Conservation (phyloP, 2,797 vertebrate species). For the Esox lucius region DNA sequence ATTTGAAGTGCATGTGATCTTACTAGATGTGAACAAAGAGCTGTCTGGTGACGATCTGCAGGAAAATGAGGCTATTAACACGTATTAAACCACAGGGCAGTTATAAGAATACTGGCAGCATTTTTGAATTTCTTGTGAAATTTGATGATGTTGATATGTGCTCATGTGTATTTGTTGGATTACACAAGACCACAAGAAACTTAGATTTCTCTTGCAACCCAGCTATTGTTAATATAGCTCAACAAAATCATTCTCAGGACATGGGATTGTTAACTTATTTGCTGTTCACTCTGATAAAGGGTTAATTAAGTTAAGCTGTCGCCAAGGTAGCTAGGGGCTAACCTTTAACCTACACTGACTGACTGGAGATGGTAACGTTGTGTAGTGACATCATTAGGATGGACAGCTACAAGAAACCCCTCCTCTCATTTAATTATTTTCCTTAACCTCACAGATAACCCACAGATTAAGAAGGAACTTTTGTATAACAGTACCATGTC, state of each 20-base stretch:
- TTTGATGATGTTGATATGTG: too few species aligned
- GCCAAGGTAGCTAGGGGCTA: not conserved
- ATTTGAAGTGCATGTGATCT: too few species aligned
- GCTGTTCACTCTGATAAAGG: slow-evolving; percentile 7
- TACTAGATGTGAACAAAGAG: too few species aligned
- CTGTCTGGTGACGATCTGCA: too few species aligned
- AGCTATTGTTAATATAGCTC: slow-evolving; percentile 17
- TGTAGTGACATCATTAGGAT: not conserved
- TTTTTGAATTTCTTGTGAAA: too few species aligned
- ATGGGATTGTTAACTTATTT: slow-evolving; percentile 6
- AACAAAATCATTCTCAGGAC: slow-evolving; percentile 9
- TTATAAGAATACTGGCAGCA: too few species aligned
- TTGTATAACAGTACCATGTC: not conserved
- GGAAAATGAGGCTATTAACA: too few species aligned
- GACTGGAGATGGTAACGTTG: not conserved
- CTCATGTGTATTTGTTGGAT: too few species aligned
- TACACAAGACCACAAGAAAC: too few species aligned
- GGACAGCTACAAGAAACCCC: not conserved
- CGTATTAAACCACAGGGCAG: not conserved
- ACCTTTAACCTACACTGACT: not conserved
- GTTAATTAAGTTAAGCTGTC: not conserved
- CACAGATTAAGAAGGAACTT: too few species aligned
- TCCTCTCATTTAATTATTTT: not conserved
- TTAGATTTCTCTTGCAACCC: not conserved
- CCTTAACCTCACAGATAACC: not conserved